Evolutionary conservation across 1,140 invertebrate genomes (phyloP).

Genomic region (Drosophila asahinai): DNA sequence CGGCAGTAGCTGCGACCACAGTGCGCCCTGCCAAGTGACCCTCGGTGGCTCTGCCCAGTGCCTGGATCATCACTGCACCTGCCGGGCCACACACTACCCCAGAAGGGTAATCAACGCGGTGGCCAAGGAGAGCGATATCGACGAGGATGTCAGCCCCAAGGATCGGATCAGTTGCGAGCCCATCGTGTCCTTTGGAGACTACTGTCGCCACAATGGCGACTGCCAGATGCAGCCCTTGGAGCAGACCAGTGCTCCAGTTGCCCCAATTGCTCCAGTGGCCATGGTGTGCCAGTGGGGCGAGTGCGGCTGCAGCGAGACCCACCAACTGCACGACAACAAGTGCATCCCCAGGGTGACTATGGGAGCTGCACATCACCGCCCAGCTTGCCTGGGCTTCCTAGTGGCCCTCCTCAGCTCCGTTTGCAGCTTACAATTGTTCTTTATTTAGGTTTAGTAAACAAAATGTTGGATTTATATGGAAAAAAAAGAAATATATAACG

Average conservation of each 20-base stretch:
- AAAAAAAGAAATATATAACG: constrained; percentile 4
- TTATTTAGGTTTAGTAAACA: constrained; percentile 26
- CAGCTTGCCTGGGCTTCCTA: neutral
- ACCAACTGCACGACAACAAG: constrained; percentile 32
- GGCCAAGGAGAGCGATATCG: neutral
- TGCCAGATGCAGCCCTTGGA: constrained; percentile 46
- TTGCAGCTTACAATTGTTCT: constrained; percentile 19
- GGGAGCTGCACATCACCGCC: neutral
- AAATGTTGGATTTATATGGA: constrained; percentile 13
- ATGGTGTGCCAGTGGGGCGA: constrained; percentile 60
- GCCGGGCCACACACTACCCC: constrained; percentile 39
- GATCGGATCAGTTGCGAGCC: constrained; percentile 32
- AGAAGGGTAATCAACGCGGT: constrained; percentile 11
- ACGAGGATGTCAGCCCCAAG: neutral
- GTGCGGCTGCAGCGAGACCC: constrained; percentile 38
- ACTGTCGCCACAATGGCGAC: constrained; percentile 48
- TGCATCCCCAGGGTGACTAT: constrained; percentile 19
- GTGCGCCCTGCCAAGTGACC: constrained; percentile 37
- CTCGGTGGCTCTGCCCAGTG: constrained; percentile 47
- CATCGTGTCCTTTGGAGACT: constrained; percentile 36
- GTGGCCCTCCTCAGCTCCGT: neutral
- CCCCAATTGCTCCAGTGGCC: neutral
- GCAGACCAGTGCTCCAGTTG: neutral
- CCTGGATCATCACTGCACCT: constrained; percentile 48
- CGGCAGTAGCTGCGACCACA: constrained; percentile 34